A percentile compares a stretch with the other conserved stretches of the same genome.
These are phyloP conservation scores for Puffinus mauretanicus DNA, from an alignment of 2,113 vertebrate species.

Conservation along the genomic window DNA sequence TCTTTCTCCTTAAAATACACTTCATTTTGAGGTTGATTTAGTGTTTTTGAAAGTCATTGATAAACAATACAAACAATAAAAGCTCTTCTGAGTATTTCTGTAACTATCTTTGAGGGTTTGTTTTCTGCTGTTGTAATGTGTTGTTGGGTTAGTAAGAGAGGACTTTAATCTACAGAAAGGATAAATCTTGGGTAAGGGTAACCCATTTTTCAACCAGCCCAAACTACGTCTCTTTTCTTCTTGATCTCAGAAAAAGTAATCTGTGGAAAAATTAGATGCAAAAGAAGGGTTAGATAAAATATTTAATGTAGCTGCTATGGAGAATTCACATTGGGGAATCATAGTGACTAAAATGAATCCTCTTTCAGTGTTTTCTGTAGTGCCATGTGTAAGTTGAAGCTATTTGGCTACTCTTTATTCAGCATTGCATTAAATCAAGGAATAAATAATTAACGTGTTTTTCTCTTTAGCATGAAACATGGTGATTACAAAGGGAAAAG, in stretches of 20 bases:
- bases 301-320: background rate
- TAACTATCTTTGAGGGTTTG: background rate
- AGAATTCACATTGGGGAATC: background rate
- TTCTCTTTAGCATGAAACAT: constrained; percentile 19
- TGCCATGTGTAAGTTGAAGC: background rate
- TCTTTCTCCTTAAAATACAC: background rate
- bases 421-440: background rate
- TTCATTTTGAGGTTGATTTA: background rate
- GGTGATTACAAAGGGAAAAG: constrained; percentile 9
- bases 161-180: background rate
- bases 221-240: background rate
- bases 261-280: background rate
- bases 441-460: constrained; percentile 47
- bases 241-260: background rate
- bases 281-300: background rate
- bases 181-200: background rate
- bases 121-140: background rate
- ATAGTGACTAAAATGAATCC: background rate
- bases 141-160: background rate
- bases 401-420: background rate
- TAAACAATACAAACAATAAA: background rate
- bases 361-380: background rate
- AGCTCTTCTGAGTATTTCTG: background rate
- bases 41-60: background rate
- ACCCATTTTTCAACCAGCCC: background rate